These are phyloP conservation scores for Sminthurides bifidus DNA, from an alignment of 1,140 invertebrate genomes.

Conservation along the genomic window DNA sequence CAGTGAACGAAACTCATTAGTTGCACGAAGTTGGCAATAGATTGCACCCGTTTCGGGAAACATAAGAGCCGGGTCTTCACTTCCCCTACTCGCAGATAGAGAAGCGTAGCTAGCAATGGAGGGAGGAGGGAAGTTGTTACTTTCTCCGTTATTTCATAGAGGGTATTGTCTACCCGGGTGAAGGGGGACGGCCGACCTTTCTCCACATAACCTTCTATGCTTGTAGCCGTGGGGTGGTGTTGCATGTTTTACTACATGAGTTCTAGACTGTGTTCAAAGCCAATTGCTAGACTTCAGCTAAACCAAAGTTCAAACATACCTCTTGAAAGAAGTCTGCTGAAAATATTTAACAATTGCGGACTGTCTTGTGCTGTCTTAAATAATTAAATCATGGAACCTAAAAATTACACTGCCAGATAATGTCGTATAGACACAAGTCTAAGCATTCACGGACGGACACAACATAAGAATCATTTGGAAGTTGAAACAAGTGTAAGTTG, in stretches of 20 bases:
- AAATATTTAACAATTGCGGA: background rate
- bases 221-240: too few relatives aligned
- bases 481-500: too few relatives aligned
- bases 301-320: background rate
- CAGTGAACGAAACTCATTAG: background rate
- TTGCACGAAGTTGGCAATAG: background rate
- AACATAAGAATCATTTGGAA: too few relatives aligned
- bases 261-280: too few relatives aligned
- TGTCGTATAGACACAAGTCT: too few relatives aligned
- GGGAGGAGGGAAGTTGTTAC: background rate
- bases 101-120: background rate
- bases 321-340: background rate
- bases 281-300: too few relatives aligned
- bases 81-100: too few relatives aligned
- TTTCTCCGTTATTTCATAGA: conserved; percentile 1
- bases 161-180: background rate
- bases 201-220: background rate
- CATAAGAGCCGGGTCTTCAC: background rate
- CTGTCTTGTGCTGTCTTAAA: background rate
- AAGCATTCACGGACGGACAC: too few relatives aligned
- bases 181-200: background rate
- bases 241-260: too few relatives aligned
- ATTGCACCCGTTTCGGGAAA: background rate
- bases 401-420: background rate
- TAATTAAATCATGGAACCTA: background rate